These are phyloP conservation scores for Macrochelys suwanniensis DNA, from an alignment of 2,797 vertebrate genomes.

Conservation along the genomic window DNA sequence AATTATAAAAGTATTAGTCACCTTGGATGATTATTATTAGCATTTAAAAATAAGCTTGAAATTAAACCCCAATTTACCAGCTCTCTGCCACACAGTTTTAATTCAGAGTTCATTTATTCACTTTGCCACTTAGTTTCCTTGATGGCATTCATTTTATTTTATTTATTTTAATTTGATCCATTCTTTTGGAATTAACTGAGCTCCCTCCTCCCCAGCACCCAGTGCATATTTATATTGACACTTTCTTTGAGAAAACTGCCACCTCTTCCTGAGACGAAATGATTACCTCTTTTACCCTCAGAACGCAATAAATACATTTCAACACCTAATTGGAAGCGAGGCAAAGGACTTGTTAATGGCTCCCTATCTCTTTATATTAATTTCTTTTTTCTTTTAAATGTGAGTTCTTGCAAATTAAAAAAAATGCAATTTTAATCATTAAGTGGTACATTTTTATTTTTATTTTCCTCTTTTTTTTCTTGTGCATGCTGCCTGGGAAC, in stretches of 20 bases:
- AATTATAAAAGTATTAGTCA: constrained; percentile 35
- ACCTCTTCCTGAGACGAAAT: constrained; percentile 41
- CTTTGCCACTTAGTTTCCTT: constrained; percentile 58
- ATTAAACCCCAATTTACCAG: constrained; percentile 64
- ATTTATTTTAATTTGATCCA: constrained; percentile 59
- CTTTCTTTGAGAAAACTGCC: constrained; percentile 67
- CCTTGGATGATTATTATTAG: constrained; percentile 46
- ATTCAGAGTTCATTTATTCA: constrained; percentile 54
- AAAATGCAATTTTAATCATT: constrained; percentile 70
- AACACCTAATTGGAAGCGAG: constrained; percentile 70
- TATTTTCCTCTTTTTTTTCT: constrained; percentile 86
- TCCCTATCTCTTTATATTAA: constrained; percentile 66
- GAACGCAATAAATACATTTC: constrained; percentile 73
- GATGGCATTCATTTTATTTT: constrained; percentile 27
- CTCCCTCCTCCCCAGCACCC: constrained; percentile 22
- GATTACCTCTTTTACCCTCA: constrained; percentile 62
- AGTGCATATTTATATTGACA: constrained; percentile 65
- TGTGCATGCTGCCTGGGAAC: constrained; percentile 94
- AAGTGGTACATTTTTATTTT: constrained; percentile 84
- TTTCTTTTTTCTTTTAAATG: constrained; percentile 76
- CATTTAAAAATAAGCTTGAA: constrained; percentile 56
- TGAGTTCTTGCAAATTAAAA: constrained; percentile 82
- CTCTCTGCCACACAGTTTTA: constrained; percentile 67
- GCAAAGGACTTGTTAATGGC: constrained; percentile 75
- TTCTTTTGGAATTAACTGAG: constrained; percentile 62